Conservation (phyloP, 2,888 invertebrate genomes). For the Coleophora deauratella region DNA sequence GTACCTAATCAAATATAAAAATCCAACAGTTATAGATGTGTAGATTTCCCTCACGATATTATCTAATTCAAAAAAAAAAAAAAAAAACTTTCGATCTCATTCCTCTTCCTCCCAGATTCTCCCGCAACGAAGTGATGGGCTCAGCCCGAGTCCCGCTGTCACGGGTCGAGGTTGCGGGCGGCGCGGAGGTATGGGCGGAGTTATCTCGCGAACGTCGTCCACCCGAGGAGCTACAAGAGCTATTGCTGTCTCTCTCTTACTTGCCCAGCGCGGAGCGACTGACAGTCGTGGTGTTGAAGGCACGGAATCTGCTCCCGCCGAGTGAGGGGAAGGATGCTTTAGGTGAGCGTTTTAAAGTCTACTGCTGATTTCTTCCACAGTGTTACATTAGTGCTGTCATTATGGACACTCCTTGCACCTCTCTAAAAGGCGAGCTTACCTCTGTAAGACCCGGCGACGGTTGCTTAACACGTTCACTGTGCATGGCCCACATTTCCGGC, state of each 20-base stretch:
- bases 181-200: constrained; percentile 91
- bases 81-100: neutral
- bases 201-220: constrained; percentile 87
- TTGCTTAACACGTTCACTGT: too few relatives aligned
- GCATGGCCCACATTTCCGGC: too few relatives aligned
- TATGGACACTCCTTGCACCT: too few relatives aligned
- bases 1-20: too few relatives aligned
- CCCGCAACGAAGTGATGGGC: constrained; percentile 90
- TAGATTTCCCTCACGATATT: too few relatives aligned
- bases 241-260: constrained; percentile 89
- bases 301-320: constrained; percentile 85
- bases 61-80: too few relatives aligned
- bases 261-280: constrained; percentile 90
- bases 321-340: constrained; percentile 78
- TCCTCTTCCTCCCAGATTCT: constrained; percentile 75
- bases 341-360: constrained; percentile 63
- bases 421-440: too few relatives aligned
- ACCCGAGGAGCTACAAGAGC: constrained; percentile 86
- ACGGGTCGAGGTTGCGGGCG: constrained; percentile 84
- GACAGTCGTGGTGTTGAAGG: constrained; percentile 88
- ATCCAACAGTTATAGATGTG: too few relatives aligned
- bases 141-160: constrained; percentile 86
- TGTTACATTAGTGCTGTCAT: too few relatives aligned
- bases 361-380: too few relatives aligned
- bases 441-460: too few relatives aligned